These are phyloP conservation scores for Aspidapion aeneum DNA, from an alignment of 2,888 invertebrate species.

Conservation along the genomic window DNA sequence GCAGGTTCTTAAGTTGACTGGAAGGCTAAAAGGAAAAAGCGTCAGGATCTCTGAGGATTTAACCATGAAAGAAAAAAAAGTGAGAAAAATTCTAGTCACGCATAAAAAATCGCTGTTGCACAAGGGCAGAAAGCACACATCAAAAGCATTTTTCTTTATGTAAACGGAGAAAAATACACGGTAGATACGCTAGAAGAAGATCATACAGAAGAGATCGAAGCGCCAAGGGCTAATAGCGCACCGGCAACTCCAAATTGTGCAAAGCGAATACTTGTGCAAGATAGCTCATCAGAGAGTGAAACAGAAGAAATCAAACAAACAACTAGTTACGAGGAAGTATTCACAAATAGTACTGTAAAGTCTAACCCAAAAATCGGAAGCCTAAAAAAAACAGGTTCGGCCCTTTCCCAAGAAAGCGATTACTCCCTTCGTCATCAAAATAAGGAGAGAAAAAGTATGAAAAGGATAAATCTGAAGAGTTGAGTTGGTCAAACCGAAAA, in stretches of 20 bases:
- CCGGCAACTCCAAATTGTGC: neutral
- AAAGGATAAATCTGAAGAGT: neutral
- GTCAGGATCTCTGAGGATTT: neutral
- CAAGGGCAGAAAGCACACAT: neutral
- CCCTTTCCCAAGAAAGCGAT: too few relatives aligned
- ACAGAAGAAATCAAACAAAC: neutral
- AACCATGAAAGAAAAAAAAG: neutral
- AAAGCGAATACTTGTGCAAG: neutral
- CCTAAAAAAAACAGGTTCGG: neutral
- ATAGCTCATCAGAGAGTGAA: neutral
- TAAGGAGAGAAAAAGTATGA: neutral
- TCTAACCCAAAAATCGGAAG: neutral
- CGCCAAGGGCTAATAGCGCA: neutral
- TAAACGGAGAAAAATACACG: neutral
- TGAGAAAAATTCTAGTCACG: slow-evolving; percentile 1
- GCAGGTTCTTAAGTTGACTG: neutral
- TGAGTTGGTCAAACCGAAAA: too few relatives aligned
- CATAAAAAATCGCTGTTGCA: too few relatives aligned
- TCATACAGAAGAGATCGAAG: neutral
- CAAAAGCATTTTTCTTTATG: neutral
- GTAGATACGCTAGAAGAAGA: neutral
- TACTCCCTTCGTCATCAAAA: too few relatives aligned
- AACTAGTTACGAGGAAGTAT: neutral
- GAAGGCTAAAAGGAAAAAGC: neutral
- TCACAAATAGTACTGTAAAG: neutral